Evolutionary conservation across 2,888 invertebrate genomes (phyloP).

Genomic region (Dinocampus coccinellae): DNA sequence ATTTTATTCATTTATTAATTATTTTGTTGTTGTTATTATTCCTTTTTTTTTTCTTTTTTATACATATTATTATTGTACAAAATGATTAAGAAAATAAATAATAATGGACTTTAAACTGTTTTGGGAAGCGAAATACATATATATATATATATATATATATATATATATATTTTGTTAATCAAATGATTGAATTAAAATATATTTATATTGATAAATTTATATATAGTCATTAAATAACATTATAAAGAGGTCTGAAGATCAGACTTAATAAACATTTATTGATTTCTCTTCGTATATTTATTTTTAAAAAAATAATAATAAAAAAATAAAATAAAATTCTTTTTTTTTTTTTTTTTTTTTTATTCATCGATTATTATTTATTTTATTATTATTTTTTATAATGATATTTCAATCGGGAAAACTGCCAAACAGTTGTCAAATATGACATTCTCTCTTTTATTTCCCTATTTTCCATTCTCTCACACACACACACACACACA

Average conservation of each 20-base stretch:
- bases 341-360: constrained; percentile 1
- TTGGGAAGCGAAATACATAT: neutral
- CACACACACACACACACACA: too few species aligned
- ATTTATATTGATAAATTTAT: too few species aligned
- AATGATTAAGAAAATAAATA: neutral
- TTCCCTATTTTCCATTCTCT: neutral
- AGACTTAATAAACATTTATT: neutral
- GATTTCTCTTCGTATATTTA: neutral
- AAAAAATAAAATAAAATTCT: too few species aligned
- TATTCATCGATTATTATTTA: neutral
- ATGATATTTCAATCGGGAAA: constrained; percentile 30
- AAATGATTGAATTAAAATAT: neutral
- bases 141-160: neutral
- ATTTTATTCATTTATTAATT: too few species aligned
- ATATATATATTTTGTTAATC: neutral
- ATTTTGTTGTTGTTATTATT: neutral
- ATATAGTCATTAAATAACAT: neutral
- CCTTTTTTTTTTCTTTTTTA: neutral
- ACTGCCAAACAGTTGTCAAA: constrained; percentile 30
- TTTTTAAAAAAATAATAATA: too few species aligned
- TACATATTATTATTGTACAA: neutral
- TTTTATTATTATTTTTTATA: too few species aligned
- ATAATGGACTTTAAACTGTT: neutral
- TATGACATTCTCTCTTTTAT: neutral
- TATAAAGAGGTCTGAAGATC: neutral